Conservation (phyloP, 2,113 vertebrate species). For the Desmodus rotundus region DNA sequence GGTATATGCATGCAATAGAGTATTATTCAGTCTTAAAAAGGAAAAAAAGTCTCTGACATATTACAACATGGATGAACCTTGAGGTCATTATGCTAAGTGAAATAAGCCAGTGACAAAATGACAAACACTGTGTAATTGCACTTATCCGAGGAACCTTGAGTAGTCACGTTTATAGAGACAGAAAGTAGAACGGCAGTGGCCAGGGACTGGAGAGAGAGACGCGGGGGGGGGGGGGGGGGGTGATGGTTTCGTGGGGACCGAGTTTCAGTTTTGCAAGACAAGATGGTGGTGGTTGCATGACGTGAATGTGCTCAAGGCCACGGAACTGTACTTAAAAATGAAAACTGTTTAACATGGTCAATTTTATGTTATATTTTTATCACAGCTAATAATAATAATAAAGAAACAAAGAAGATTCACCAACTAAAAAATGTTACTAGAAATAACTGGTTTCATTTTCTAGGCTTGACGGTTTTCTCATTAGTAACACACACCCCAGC, state of each 20-base stretch:
- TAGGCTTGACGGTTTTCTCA: not conserved
- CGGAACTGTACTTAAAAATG: not conserved
- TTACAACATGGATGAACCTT: not conserved
- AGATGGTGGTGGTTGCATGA: not conserved
- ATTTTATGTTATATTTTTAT: not conserved
- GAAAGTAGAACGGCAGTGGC: not conserved
- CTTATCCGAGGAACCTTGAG: not conserved
- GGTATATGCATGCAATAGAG: not conserved
- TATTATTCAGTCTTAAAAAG: not conserved
- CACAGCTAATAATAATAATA: not conserved
- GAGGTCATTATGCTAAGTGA: not conserved
- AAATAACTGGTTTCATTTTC: slow-evolving; percentile 37
- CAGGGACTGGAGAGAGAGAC: not conserved
- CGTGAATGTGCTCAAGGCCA: not conserved
- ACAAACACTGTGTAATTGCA: not conserved
- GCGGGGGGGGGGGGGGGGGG: no score
- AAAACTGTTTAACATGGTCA: not conserved
- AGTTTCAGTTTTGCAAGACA: not conserved
- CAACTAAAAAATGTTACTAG: not conserved
- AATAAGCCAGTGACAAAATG: not conserved
- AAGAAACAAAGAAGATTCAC: not conserved
- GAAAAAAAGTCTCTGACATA: not conserved
- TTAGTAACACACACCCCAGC: not conserved
- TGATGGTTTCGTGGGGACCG: not conserved
- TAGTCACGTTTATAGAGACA: not conserved